Evolutionary conservation across 2,888 invertebrate species (phyloP), one percentile per base, ranked within the genome.

Genomic region (Tuberolachnus salignus): DNA sequence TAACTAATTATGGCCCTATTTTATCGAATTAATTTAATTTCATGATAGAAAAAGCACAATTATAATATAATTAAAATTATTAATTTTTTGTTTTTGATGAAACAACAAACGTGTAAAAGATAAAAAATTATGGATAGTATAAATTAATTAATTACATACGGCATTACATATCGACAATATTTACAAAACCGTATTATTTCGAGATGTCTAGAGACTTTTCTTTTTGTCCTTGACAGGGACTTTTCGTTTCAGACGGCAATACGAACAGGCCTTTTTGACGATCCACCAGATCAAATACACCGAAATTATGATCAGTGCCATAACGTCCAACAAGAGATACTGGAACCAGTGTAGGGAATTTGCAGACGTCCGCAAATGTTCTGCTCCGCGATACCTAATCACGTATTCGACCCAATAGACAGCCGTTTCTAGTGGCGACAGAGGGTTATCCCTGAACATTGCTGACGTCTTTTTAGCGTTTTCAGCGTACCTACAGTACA

Each of bases 341-440:
- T 84, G 83, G 71, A 84, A 83, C 80, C 83, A 83, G 34, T 82
- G 81, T 21, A 84, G 72, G 13, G 83, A 81, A 34, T 83, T 74
- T 4, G 83, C 83, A 1, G 83, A 82, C 16, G 83, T 82, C 63
- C 83, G 80, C 10, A 84, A 81, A 69, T 83, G 83, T 14, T 63
- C 14, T 10, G 82, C 81, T 1, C 89, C 89, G 55, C 42, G 23
- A 21, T 78, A 49, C 8, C 66, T 44, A 34, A 16, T 13, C 4
- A 80, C 81, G 44, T 80, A 80, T 26, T 81, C 71, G 1, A 81
- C 57, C 81, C 71, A 80, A 19, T 49, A 80, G 6, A 81, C 23
- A 1, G 78, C 70, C 1, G 46, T 80, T 19, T 81, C 80, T 49
- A 78, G 44, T 0, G 78, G 70, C 8, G 64, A 14, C 23, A 80